Evolutionary conservation across 2,888 invertebrate genomes (phyloP).

Genomic region (Belgica antarctica): DNA sequence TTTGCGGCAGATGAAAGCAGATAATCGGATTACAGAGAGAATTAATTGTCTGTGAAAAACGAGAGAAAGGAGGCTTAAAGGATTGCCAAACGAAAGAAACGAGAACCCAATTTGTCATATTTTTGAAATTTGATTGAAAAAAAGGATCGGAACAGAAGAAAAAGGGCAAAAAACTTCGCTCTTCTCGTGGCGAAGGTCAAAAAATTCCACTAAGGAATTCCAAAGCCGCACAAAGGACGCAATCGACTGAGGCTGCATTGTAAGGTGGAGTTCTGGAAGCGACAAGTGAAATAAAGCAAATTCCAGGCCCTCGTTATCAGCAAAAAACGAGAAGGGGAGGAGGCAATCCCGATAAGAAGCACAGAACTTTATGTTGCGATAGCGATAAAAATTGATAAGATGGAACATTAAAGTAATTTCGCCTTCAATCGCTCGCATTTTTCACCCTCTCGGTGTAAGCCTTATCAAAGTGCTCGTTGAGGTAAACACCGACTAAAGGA

Average conservation of each 20-base stretch:
- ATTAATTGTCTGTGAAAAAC: conserved; percentile 6
- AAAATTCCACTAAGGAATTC: neutral
- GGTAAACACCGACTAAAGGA: neutral
- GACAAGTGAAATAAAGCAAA: neutral
- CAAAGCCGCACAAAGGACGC: neutral
- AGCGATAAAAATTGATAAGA: conserved; percentile 27
- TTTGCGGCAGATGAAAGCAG: neutral
- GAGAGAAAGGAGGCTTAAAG: neutral
- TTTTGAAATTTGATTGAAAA: neutral
- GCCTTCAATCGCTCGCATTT: neutral
- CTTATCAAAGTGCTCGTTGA: neutral
- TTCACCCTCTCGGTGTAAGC: neutral
- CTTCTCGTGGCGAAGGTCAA: neutral
- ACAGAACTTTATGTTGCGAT: conserved; percentile 16
- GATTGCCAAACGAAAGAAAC: neutral
- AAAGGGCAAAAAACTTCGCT: neutral
- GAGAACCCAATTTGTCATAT: neutral
- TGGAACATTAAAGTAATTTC: conserved; percentile 11
- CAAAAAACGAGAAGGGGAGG: conserved; percentile 3
- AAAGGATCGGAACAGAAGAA: conserved; percentile 5
- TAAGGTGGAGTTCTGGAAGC: conserved; percentile 12
- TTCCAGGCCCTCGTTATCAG: conserved; percentile 6
- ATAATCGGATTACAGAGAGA: neutral
- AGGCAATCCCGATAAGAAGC: conserved; percentile 14
- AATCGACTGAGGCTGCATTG: neutral